These are phyloP conservation scores for Moxostoma hubbsi DNA, from an alignment of 2,797 vertebrate genomes.

Conservation along the genomic window DNA sequence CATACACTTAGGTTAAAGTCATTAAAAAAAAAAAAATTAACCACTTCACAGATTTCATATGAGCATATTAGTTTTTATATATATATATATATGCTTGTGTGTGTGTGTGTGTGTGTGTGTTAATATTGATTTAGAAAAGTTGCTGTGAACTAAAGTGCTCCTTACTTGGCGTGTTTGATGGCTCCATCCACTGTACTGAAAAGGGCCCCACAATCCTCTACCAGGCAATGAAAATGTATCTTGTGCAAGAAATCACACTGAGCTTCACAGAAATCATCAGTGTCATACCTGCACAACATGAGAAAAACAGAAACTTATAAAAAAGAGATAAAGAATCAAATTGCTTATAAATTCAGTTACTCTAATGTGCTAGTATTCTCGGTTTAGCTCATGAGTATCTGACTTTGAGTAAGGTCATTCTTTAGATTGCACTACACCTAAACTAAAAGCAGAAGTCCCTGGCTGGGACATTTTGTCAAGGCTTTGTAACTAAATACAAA, in stretches of 20 bases:
- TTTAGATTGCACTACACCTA: conserved; percentile 5
- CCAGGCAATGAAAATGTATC: conserved; percentile 95
- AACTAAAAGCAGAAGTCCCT: conserved; percentile 19
- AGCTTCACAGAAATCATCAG: conserved; percentile 91
- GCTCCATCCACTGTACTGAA: conserved; percentile 98
- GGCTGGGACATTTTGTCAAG: conserved; percentile 40
- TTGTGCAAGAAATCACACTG: conserved; percentile 98
- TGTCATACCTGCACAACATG: conserved; percentile 85
- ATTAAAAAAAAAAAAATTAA: no score
- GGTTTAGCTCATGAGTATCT: conserved; percentile 18
- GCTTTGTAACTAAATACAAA: conserved; percentile 43
- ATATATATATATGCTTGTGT: no score
- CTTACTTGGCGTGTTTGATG: conserved; percentile 97
- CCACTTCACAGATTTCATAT: no score
- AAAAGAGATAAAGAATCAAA: not conserved
- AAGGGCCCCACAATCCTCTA: conserved; percentile 96
- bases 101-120: no score
- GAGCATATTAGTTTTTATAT: no score
- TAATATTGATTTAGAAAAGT: no score
- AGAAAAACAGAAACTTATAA: conserved; percentile 11
- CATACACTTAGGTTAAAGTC: no score
- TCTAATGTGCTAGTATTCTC: not conserved
- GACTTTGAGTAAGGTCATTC: conserved; percentile 25
- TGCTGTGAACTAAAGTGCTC: conserved; percentile 32
- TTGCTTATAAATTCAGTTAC: conserved; percentile 2